Evolutionary conservation across 2,797 vertebrate genomes (phyloP).

Genomic region (Hemibagrus guttatus): DNA sequence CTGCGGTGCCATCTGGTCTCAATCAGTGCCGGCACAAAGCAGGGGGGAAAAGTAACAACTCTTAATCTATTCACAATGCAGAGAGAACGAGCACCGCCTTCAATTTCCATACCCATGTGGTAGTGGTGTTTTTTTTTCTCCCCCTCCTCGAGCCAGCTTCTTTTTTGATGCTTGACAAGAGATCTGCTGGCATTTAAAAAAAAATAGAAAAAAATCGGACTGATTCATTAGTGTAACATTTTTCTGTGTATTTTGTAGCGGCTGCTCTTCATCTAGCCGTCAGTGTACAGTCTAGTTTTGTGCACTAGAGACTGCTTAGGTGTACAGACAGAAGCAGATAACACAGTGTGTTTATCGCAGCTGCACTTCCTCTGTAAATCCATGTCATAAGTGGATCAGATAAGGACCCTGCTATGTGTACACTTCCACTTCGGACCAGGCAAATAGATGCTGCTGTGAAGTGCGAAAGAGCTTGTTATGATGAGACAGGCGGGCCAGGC

Average conservation of each 20-base stretch:
- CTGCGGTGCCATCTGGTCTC: conserved; percentile 92
- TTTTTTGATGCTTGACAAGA: conserved; percentile 47
- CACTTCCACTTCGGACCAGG: conserved; percentile 20
- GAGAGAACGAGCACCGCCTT: conserved; percentile 67
- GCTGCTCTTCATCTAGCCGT: background rate
- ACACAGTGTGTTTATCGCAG: conserved; percentile 67
- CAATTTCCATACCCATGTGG: conserved; percentile 44
- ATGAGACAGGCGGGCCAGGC: conserved; percentile 35
- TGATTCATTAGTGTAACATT: background rate
- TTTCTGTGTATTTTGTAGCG: background rate
- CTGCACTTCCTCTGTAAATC: conserved; percentile 71
- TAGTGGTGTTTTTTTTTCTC: conserved; percentile 48
- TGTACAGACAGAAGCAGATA: conserved; percentile 67
- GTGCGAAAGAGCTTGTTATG: conserved; percentile 43
- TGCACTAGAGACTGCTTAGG: background rate
- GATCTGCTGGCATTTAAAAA: conserved; percentile 58
- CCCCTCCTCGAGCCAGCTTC: conserved; percentile 37
- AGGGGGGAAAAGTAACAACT: conserved; percentile 74
- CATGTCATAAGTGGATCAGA: conserved; percentile 60
- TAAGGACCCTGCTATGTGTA: conserved; percentile 56
- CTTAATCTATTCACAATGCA: conserved; percentile 76
- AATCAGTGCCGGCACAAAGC: conserved; percentile 78
- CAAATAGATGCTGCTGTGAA: conserved; percentile 41
- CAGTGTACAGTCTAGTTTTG: background rate
- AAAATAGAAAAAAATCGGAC: background rate